Base-by-base conservation (phyloP, 2,888 invertebrate genomes). In the Euzetes globulus region DNA sequence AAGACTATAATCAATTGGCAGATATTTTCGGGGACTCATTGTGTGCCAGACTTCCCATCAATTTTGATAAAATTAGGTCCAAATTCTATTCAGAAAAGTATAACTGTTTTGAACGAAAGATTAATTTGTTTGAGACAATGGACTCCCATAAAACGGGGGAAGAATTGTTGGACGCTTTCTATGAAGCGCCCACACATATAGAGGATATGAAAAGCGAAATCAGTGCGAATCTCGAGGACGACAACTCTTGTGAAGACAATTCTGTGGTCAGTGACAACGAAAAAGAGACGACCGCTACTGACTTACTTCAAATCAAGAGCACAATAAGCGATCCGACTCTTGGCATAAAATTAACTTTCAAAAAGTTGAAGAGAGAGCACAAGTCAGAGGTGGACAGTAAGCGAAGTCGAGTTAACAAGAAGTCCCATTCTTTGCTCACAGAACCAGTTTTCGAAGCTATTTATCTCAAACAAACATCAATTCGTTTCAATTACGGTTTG, bases 341-440 rank as follows among this genome's bases (percentile, higher is more conserved):
- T 47, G 83, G 83, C 15, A 82, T 83, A 70, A 83, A 83, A 77
- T 77, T 83, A 70, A 82, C 81, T 27, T 82, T 83, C 52, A 80
- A 82, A 25, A 78, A 78, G 68, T 50, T 77, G n/a, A 75, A 68
- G 25, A 63, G 73, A 45, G 37, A 72, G 19, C 33, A 55, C 1
- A 55, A 71, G 13, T n/a, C 17, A n/a, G 47, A 47, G 25, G 13
- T 9, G 17, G 33, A 27, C 27, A 22, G 9, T 33, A 33, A 22
- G 19, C 3, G 27, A 27, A 58, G 58, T 22, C 27, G 15, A 63
- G 7, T 9, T 4, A 11, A 29, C 3, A 37, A 65, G 19, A 65
- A n/a, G 11, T 22, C 9, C 25, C 27, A 11, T 9, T 58, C 25
- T 29, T 19, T 29, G 5, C 15, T 7, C 15, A 15, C 27, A 9